Conservation (phyloP, 1,140 invertebrate species). For the Acromyrmex charruanus region DNA sequence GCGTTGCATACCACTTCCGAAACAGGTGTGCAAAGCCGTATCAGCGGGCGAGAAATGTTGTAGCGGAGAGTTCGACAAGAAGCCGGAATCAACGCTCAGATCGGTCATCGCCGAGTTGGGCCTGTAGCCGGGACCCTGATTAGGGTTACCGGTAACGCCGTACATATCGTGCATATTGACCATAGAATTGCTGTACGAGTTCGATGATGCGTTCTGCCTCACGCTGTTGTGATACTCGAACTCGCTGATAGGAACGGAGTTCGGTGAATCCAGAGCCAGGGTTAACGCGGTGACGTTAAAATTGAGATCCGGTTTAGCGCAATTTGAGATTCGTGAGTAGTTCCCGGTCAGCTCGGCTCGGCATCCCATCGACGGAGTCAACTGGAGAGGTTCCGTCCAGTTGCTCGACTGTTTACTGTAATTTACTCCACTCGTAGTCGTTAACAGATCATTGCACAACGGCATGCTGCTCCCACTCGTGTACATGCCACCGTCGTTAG, state of each 20-base stretch:
- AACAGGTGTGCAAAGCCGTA: slow-evolving; percentile 79
- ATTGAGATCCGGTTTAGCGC: slow-evolving; percentile 81
- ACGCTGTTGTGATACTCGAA: slow-evolving; percentile 79
- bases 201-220: slow-evolving; percentile 69
- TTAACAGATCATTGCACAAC: slow-evolving; percentile 80
- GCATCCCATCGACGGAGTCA: slow-evolving; percentile 69
- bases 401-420: slow-evolving; percentile 76
- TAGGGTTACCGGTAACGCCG: slow-evolving; percentile 71
- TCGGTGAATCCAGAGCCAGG: slow-evolving; percentile 77
- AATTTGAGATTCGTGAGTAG: slow-evolving; percentile 78
- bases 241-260: slow-evolving; percentile 73
- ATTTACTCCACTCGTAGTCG: slow-evolving; percentile 74
- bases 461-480: slow-evolving; percentile 70
- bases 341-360: slow-evolving; percentile 79
- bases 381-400: slow-evolving; percentile 78
- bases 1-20: slow-evolving; percentile 77
- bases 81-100: slow-evolving; percentile 82
- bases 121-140: slow-evolving; percentile 74
- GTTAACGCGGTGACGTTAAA: slow-evolving; percentile 80
- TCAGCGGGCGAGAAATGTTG: slow-evolving; percentile 84
- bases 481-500: slow-evolving; percentile 63
- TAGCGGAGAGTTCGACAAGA: slow-evolving; percentile 83
- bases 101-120: slow-evolving; percentile 84
- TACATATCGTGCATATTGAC: slow-evolving; percentile 80
- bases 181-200: slow-evolving; percentile 72